A percentile compares a stretch with the other conserved stretches of the same genome.
These are phyloP conservation scores for Drosophila kambysellisi DNA, from an alignment of 2,888 invertebrate species.

Conservation along the genomic window DNA sequence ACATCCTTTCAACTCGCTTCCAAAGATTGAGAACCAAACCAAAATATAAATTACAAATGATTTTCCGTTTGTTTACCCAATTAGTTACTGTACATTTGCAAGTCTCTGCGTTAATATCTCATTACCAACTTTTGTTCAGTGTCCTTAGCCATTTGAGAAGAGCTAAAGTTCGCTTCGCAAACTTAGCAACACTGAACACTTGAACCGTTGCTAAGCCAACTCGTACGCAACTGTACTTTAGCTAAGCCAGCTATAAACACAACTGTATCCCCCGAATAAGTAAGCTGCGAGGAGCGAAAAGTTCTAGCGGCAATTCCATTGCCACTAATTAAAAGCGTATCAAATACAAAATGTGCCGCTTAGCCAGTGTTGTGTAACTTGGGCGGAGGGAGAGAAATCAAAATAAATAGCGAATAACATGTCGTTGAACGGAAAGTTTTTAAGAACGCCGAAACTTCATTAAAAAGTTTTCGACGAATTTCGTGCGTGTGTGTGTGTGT, in stretches of 20 bases:
- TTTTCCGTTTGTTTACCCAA: not conserved
- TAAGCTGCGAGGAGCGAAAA: slow-evolving; percentile 62
- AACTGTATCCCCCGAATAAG: slow-evolving; percentile 38
- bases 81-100: not conserved
- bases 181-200: slow-evolving; percentile 9
- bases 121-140: slow-evolving; percentile 24
- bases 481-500: not conserved
- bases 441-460: slow-evolving; percentile 76
- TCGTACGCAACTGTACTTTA: slow-evolving; percentile 49
- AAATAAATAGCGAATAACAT: slow-evolving; percentile 75
- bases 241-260: slow-evolving; percentile 33
- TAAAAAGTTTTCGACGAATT: slow-evolving; percentile 67
- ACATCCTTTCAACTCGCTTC: not conserved
- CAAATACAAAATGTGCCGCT: slow-evolving; percentile 64
- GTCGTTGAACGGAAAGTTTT: slow-evolving; percentile 66
- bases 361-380: slow-evolving; percentile 50
- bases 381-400: slow-evolving; percentile 51
- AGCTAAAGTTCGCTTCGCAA: slow-evolving; percentile 15
- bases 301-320: slow-evolving; percentile 51
- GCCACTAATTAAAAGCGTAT: slow-evolving; percentile 79
- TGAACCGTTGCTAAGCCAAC: slow-evolving; percentile 58
- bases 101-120: slow-evolving; percentile 12
- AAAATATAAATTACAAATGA: not conserved
- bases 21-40: not conserved
- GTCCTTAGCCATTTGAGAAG: slow-evolving; percentile 20